Base-by-base conservation (phyloP, 1,140 invertebrate genomes). In the Aethina tumida region DNA sequence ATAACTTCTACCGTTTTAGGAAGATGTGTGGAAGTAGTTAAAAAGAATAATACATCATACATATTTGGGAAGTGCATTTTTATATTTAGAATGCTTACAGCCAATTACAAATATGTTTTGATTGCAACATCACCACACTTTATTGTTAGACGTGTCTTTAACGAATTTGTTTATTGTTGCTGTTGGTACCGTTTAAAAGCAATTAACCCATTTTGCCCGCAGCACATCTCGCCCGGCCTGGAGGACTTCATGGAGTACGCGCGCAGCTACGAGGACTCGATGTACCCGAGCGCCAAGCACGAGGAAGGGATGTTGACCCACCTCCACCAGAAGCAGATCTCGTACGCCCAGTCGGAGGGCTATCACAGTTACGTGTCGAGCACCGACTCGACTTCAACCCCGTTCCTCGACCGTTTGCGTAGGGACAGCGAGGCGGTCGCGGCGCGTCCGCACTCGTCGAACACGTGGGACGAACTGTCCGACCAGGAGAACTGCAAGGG, bases 331-430 rank as follows among this genome's bases (percentile, higher is more conserved):
- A 79, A 81, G 48, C 80, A 82, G 52, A 68, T 75, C 4, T 81
- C 79, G 22, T 86, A 86, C 60, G 81, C 82, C 9, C 81, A 84
- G 45, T 82, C 79, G 14, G 82, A 86, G 64, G 82, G 82, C 8
- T 86, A 86, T 56, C 81, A 84, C 54, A 83, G 79, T 58, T 86
- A 81, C 59, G 83, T 81, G 14, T 86, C 79, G 38, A 86, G 77
- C 53, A 81, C 77, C 21, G 84, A 79, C 61, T 84, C 80, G 4
- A 79, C 75, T 12, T 81, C 79, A 8, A 86, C 84, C 4, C 83
- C 83, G 8, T 82, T 87, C 54, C 60, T 86, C 39, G 83, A 88
- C 56, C 69, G 73, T 49, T 53, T 75, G 19, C 60, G 73, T 32
- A 64, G 72, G 50, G 74, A 76, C 47, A 75, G 71, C 58, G 70